phyloP scores from a whole-genome alignment of 2,888 invertebrate genomes.

The Drosophila borealis region DNA sequence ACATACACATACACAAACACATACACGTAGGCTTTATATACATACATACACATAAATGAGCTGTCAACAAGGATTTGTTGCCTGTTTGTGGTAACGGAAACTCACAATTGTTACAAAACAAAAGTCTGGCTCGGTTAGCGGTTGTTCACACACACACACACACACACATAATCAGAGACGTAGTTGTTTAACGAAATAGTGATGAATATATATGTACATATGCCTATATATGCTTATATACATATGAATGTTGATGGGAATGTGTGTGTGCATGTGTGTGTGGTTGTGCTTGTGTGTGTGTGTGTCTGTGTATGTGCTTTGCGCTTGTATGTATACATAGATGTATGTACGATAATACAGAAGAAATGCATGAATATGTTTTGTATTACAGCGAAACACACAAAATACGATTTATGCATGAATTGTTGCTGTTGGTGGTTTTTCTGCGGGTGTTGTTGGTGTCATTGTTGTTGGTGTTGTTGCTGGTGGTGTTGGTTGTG shows the following conservation, averaged over 20 bases:
- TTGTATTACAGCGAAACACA: slow-evolving; percentile 48
- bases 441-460: slow-evolving; percentile 13
- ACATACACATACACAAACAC: slow-evolving; percentile 18
- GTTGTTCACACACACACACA: slow-evolving; percentile 10
- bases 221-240: slow-evolving; percentile 32
- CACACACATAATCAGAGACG: slow-evolving; percentile 35
- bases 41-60: slow-evolving; percentile 56
- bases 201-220: slow-evolving; percentile 46
- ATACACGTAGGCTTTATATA: slow-evolving; percentile 12
- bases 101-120: slow-evolving; percentile 47
- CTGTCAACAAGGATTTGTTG: slow-evolving; percentile 70
- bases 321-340: slow-evolving; percentile 2
- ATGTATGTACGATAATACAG: slow-evolving; percentile 14
- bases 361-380: slow-evolving; percentile 45
- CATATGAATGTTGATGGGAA: neutral
- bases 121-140: slow-evolving; percentile 38
- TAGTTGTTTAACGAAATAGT: slow-evolving; percentile 52
- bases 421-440: slow-evolving; percentile 31
- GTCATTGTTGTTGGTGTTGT: slow-evolving; percentile 28
- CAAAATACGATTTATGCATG: slow-evolving; percentile 56
- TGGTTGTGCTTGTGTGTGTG: neutral
- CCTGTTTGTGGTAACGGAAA: slow-evolving; percentile 45
- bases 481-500: slow-evolving; percentile 25
- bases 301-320: slow-evolving; percentile 6
- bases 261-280: neutral